Evolutionary conservation across 2,797 vertebrate genomes (phyloP), one percentile per base, ranked within the genome.

Genomic region (Fistularia commersonii): DNA sequence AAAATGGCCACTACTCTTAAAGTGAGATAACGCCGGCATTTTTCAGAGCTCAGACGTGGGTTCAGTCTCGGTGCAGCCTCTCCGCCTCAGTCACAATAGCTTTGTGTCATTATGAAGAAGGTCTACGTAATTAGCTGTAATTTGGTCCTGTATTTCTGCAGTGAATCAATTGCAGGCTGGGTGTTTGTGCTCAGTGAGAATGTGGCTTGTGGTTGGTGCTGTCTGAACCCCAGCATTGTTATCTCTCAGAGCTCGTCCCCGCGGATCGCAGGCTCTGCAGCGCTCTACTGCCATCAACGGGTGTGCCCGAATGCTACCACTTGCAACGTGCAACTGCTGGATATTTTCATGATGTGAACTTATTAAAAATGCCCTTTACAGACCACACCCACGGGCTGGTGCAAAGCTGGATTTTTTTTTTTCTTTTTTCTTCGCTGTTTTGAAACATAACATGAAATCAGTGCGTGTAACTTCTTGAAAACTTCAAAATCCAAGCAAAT

Each of bases 321-420:
- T 72, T 69, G 67, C n/a, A n/a, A n/a, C n/a, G n/a, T 72, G 64
- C 59, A 67, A 69, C 70, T 74, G 70, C 68, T 83, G 74, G 77
- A 62, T 57, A 75, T 82, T 79, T 83, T 66, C 62, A 66, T 64
- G 31, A 51, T 77, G 67, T 69, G 61, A 81, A 77, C 61, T 82
- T 75, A 90, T 89, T 83, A 81, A 82, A 88, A 87, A 85, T 87
- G 84, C 71, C 71, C 84, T 89, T 89, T 85, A 66, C 71, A 74
- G 74, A 65, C 52, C 58, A 74, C 13, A 35, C 57, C 72, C 52
- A 54, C 57, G 64, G 80, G 86, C 76, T 48, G 48, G n/a, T 74
- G 43, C 45, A 64, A 49, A 67, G 57, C 51, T 11, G 14, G 51
- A 54, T 64, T 63, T 74, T 53, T 14, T 64, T 46, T 64, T 64